Percentiles rank a stretch among this genome's conserved stretches.
Evolutionary conservation across 64 coral and sea anemone genomes (phyloP).

Genomic region (Montipora sp.): DNA sequence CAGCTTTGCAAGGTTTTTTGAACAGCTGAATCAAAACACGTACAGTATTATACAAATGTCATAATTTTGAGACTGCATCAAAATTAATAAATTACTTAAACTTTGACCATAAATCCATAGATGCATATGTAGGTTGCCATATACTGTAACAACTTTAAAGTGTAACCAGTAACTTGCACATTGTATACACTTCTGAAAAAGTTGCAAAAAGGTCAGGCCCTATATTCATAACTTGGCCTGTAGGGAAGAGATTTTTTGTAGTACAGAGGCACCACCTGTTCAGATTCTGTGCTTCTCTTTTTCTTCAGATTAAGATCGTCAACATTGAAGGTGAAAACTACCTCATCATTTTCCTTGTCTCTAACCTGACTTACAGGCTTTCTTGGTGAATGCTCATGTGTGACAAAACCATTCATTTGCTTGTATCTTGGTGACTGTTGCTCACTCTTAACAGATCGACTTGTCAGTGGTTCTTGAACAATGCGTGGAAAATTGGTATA

Average conservation of each 20-base stretch:
- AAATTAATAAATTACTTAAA: too few species aligned
- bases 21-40: too few species aligned
- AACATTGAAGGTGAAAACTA: conserved; percentile 85
- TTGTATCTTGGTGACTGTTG: not conserved
- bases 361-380: conserved; percentile 25
- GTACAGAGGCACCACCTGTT: conserved; percentile 74
- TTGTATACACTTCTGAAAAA: too few species aligned
- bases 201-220: conserved; percentile 44
- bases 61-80: too few species aligned
- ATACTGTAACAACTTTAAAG: too few species aligned
- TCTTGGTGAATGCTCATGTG: not conserved
- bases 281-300: conserved; percentile 58
- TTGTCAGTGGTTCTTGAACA: conserved; percentile 18
- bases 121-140: too few species aligned
- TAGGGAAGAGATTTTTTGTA: conserved; percentile 94
- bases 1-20: too few species aligned
- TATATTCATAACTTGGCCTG: conserved; percentile 82
- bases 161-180: too few species aligned
- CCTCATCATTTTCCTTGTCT: conserved; percentile 40
- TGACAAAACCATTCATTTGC: conserved; percentile 40
- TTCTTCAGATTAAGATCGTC: conserved; percentile 81
- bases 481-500: conserved; percentile 61
- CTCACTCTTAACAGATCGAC: conserved; percentile 35
- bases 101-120: too few species aligned
- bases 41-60: not conserved